Base-by-base conservation (phyloP, 2,113 vertebrate genomes). In the Morone chrysops region DNA sequence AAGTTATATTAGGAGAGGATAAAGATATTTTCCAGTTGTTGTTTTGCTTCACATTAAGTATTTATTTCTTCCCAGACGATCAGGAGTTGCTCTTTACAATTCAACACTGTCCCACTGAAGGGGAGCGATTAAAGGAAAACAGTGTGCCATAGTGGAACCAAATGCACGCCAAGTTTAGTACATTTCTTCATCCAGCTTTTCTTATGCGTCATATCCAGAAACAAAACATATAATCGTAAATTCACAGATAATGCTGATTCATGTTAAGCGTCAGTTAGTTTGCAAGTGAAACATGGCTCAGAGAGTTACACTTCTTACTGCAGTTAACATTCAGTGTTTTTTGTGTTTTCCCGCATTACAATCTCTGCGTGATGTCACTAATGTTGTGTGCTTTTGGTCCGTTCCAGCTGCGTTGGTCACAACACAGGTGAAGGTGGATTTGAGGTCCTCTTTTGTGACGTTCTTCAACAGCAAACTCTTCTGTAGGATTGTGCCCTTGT, bases 371-470 rank as follows among this genome's bases (percentile, higher is more conserved):
- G 1, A 53, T 14, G 48, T 8, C 43, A 43, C 41, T 2, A 83
- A 9, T 3, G 62, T 94, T 0, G 89, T 38, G 0, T 66, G 6
- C 45, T 92, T 93, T 3, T 56, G 51, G 5, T 17, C 73, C 11
- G 36, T 57, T 48, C 92, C 2, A 16, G n/a, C 13, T 38, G 8
- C 22, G 14, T 69, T 95, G 1, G 17, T 81, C 41, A 95, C 87
- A 10, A 94, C 54, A 7, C 96, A 96, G 8, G 89, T 89, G 75
- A 95, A 96, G 16, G 5, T 92, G 38, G 84, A 88, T 3, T 7
- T 36, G 14, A 93, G 50, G 70, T 96, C 94, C 31, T 90, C 81
- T 0, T 14, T 0, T 0, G 62, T 78, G 9, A 94, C 74, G 0
- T 57, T 74, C 57, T 71, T 84, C 84, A 96, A 84, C 59, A 82